These are phyloP conservation scores for Platyscapa corneri DNA, from an alignment of 1,140 invertebrate species.

Conservation along the genomic window DNA sequence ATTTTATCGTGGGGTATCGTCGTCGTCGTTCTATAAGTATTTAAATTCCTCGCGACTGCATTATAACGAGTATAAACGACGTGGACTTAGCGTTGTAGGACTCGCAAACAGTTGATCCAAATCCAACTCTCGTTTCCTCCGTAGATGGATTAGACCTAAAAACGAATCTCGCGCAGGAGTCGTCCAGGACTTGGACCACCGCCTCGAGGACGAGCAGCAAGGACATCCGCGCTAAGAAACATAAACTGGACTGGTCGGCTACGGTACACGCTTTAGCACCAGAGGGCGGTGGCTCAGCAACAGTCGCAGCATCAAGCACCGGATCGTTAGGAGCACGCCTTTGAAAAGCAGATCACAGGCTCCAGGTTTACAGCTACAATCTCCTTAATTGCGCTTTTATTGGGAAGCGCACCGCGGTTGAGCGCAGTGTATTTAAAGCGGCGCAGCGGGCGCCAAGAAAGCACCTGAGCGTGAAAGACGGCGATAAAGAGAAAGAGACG, in stretches of 20 bases:
- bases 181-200: too few relatives aligned
- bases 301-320: constrained; percentile 33
- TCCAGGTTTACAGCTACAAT: constrained; percentile 53
- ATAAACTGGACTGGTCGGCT: neutral
- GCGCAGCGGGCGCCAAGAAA: neutral
- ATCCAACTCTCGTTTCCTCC: too few relatives aligned
- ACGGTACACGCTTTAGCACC: neutral
- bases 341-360: constrained; percentile 42
- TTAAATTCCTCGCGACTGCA: neutral
- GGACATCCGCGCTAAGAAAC: neutral
- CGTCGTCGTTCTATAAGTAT: neutral
- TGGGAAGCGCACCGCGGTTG: constrained; percentile 42
- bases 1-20: too few relatives aligned
- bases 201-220: neutral
- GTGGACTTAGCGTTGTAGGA: too few relatives aligned
- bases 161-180: neutral
- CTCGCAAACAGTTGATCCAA: too few relatives aligned
- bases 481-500: constrained; percentile 3
- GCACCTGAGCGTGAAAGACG: constrained; percentile 8
- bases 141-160: too few relatives aligned
- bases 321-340: constrained; percentile 54
- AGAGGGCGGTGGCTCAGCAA: neutral
- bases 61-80: neutral
- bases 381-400: constrained; percentile 31
- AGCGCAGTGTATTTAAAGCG: constrained; percentile 38